phyloP scores from a whole-genome alignment of 1,140 invertebrate genomes.

The Zaprionus vittiger region DNA sequence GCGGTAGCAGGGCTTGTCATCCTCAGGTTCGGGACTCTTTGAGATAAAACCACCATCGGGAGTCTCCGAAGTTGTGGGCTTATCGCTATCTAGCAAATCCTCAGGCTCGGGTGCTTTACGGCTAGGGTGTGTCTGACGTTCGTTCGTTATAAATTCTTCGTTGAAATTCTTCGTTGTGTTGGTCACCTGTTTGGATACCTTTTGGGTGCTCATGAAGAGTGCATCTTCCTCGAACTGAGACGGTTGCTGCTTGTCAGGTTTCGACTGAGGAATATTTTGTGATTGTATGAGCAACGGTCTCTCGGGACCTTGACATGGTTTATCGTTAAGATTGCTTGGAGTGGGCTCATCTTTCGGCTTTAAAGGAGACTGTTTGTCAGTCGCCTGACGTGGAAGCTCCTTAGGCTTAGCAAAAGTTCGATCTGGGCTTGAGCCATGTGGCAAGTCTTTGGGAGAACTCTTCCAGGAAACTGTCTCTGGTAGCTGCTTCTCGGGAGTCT shows the following conservation, averaged over 20 bases:
- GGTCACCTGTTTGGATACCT: slow-evolving; percentile 41
- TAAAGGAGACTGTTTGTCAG: slow-evolving; percentile 34
- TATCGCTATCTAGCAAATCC: slow-evolving; percentile 3
- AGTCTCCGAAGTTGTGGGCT: slow-evolving; percentile 41
- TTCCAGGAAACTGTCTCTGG: neutral
- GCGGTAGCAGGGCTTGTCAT: slow-evolving; percentile 52
- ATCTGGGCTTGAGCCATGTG: slow-evolving; percentile 1
- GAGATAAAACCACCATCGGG: slow-evolving; percentile 73
- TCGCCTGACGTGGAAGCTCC: slow-evolving; percentile 33
- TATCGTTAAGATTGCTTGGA: neutral
- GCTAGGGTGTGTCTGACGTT: slow-evolving; percentile 46
- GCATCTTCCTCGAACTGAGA: slow-evolving; percentile 38
- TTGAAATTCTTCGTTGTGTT: slow-evolving; percentile 59
- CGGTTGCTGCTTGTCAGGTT: slow-evolving; percentile 20
- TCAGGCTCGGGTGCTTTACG: slow-evolving; percentile 13
- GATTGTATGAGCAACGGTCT: slow-evolving; percentile 20
- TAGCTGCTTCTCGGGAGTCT: slow-evolving; percentile 25
- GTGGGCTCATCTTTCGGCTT: slow-evolving; percentile 10
- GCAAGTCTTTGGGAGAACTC: slow-evolving; percentile 2
- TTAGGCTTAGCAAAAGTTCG: slow-evolving; percentile 8
- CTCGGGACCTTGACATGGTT: slow-evolving; percentile 31
- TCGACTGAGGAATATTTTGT: neutral
- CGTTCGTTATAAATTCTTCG: slow-evolving; percentile 73
- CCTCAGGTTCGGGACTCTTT: slow-evolving; percentile 54
- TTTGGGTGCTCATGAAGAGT: slow-evolving; percentile 51